Base-by-base conservation (phyloP, 2,797 vertebrate species). In the Sorex maritimensis region DNA sequence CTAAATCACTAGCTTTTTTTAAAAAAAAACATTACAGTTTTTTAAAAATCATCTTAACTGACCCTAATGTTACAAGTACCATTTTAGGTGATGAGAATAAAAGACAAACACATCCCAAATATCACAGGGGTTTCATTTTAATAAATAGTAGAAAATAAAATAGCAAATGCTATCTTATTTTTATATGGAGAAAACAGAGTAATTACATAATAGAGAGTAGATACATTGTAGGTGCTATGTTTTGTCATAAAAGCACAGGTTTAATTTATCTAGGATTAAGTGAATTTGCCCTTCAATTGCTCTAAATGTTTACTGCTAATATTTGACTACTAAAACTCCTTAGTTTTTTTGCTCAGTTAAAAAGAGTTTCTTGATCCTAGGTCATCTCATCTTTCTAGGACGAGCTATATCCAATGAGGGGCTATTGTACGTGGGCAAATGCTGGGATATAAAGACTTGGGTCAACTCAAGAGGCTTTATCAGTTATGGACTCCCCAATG, bases 311-410 rank as follows among this genome's bases (percentile, higher is more conserved):
- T 24, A 14, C 8, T 17, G 24, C 30, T 74, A 19, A 63, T 4
- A 46, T 4, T 0, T 30, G 49, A 7, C 30, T 55, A 2, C 15
- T 6, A 34, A 3, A 34, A 2, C 8, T 68, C 38, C 44, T n/a
- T 1, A 55, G 12, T 4, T 34, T 6, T 28, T 46, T 65, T 17
- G 3, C 49, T 46, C 15, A 21, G n/a, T 11, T 67, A 15, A 83
- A 30, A 17, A 83, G 3, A 46, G 5, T 0, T 1, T 10, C 46
- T 13, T 63, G 0, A 3, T 15, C 26, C 2, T 3, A 55, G 23
- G 55, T 63, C 24, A 58, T 0, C 2, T 8, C 5, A 9, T 17
- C 65, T 17, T 52, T 24, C 1, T 17, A 68, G n/a, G 55, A 13
- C 0, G 72, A 24, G 30, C 30, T 41, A 12, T 26, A 9, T n/a